phyloP scores from a whole-genome alignment of 1,140 invertebrate species.

The Aphelenchoides fujianensis region DNA sequence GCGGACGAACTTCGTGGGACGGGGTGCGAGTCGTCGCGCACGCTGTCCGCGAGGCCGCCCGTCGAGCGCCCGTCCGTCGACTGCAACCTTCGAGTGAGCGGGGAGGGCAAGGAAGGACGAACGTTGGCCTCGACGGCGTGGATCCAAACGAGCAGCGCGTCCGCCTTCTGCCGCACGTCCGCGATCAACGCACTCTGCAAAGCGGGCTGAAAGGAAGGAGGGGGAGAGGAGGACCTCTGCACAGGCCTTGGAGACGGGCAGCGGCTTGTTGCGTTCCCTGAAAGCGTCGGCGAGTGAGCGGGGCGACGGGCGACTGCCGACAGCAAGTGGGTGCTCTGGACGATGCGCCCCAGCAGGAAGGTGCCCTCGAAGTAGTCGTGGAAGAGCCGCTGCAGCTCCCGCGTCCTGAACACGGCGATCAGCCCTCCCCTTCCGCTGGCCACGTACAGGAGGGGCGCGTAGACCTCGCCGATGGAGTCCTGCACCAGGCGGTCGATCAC shows the following conservation, averaged over 20 bases:
- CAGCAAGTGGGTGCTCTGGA: background rate
- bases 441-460: background rate
- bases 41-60: background rate
- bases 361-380: background rate
- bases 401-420: background rate
- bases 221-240: background rate
- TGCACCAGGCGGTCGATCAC: background rate
- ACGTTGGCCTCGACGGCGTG: conserved; percentile 2
- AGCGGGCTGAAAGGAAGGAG: background rate
- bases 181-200: background rate
- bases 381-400: background rate
- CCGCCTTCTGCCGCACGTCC: background rate
- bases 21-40: background rate
- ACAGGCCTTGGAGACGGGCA: background rate
- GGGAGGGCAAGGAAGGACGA: too few species aligned
- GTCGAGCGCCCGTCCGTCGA: background rate
- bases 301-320: background rate
- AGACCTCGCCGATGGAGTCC: background rate
- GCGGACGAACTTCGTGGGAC: conserved; percentile 2
- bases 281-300: background rate
- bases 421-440: background rate
- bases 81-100: conserved; percentile 4
- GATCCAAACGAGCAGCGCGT: background rate
- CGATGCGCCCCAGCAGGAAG: background rate
- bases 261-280: background rate